Conservation (phyloP, 2,113 vertebrate genomes). For the Otus sunia region DNA sequence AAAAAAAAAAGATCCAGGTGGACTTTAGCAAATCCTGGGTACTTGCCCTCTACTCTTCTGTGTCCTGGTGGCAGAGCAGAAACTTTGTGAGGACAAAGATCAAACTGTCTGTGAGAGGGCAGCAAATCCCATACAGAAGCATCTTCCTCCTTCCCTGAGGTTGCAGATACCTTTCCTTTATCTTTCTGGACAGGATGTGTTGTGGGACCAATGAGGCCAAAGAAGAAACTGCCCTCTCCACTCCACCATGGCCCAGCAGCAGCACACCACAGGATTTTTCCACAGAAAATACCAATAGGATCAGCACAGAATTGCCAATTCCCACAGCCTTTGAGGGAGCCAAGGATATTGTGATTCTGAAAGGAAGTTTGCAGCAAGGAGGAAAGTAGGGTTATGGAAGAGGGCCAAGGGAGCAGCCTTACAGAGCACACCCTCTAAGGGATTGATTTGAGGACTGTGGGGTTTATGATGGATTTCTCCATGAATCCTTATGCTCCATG, state of each 20-base stretch:
- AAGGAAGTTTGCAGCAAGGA: neutral
- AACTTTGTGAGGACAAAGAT: neutral
- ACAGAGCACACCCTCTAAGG: neutral
- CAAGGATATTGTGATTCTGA: neutral
- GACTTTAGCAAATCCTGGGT: neutral
- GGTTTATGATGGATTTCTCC: neutral
- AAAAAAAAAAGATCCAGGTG: neutral
- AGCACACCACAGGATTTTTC: neutral
- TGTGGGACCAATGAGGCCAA: neutral
- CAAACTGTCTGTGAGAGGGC: neutral
- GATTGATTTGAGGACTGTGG: neutral
- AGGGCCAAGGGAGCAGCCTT: neutral
- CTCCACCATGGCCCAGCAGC: fast-evolving
- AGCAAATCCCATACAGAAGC: neutral
- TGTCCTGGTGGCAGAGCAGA: neutral
- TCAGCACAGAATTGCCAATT: neutral
- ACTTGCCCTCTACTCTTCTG: neutral
- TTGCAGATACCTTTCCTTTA: neutral
- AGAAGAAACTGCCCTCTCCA: neutral
- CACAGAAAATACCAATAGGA: neutral
- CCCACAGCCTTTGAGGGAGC: neutral
- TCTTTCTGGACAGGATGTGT: neutral
- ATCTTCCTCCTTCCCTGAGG: neutral
- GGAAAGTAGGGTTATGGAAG: neutral
- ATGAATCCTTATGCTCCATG: neutral